These are phyloP conservation scores for Eriosoma lanigerum DNA, from an alignment of 1,140 invertebrate genomes.

Conservation along the genomic window DNA sequence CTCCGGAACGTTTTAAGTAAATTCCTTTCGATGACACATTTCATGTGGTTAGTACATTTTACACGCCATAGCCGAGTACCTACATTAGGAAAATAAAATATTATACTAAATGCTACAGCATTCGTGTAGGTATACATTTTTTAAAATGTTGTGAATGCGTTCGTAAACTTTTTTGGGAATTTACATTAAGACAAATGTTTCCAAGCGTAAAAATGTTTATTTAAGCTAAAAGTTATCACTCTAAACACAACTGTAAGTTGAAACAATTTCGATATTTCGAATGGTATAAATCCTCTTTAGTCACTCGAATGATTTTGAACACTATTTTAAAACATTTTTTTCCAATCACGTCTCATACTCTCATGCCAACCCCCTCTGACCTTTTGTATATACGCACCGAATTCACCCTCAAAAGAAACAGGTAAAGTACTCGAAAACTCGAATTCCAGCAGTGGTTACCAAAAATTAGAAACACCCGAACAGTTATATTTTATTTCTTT, in stretches of 20 bases:
- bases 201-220: neutral
- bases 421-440: neutral
- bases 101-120: neutral
- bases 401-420: neutral
- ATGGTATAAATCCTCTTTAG: constrained; percentile 2
- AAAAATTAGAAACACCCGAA: neutral
- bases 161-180: neutral
- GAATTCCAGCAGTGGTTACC: neutral
- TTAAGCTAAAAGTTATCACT: constrained; percentile 1
- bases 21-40: neutral
- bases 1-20: neutral
- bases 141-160: neutral
- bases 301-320: neutral
- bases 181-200: neutral
- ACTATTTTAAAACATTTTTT: neutral
- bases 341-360: neutral
- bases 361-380: neutral
- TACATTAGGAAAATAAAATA: neutral
- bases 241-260: neutral
- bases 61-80: no score
- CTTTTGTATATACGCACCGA: neutral
- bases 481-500: neutral
- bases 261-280: constrained; percentile 9
- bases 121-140: neutral
- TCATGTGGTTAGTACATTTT: neutral